phyloP scores from a whole-genome alignment of 2,888 invertebrate genomes.

The Operophtera brumata region DNA sequence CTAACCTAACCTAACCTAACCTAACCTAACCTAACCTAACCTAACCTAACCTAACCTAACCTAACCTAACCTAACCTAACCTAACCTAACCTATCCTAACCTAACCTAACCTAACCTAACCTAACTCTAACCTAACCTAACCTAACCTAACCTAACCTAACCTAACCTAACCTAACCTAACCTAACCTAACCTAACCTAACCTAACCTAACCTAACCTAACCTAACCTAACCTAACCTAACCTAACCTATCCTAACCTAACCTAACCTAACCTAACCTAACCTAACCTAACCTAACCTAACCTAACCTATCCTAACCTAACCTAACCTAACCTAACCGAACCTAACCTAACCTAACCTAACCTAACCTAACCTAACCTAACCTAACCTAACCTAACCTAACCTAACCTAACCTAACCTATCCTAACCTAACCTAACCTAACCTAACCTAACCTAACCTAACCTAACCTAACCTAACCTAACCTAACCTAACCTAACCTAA shows the following conservation, averaged over 20 bases:
- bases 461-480: conserved; percentile 13
- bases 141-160: conserved; percentile 22
- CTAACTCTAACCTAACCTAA: too few relatives aligned
- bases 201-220: conserved; percentile 24
- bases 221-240: conserved; percentile 23
- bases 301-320: conserved; percentile 13
- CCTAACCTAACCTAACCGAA: conserved; percentile 10
- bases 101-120: too few relatives aligned
- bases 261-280: conserved; percentile 8
- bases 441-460: not conserved
- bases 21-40: too few relatives aligned
- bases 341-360: conserved; percentile 15
- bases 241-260: conserved; percentile 22
- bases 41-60: not conserved
- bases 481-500: not conserved
- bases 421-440: conserved; percentile 17
- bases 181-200: conserved; percentile 12
- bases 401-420: conserved; percentile 1
- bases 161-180: conserved; percentile 14
- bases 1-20: too few relatives aligned
- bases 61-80: conserved; percentile 19
- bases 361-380: conserved; percentile 18
- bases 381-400: conserved; percentile 13
- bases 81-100: conserved; percentile 17
- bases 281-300: conserved; percentile 12